These are phyloP conservation scores for Cynocephalus volans DNA, from an alignment of 2,113 vertebrate species.

Conservation along the genomic window DNA sequence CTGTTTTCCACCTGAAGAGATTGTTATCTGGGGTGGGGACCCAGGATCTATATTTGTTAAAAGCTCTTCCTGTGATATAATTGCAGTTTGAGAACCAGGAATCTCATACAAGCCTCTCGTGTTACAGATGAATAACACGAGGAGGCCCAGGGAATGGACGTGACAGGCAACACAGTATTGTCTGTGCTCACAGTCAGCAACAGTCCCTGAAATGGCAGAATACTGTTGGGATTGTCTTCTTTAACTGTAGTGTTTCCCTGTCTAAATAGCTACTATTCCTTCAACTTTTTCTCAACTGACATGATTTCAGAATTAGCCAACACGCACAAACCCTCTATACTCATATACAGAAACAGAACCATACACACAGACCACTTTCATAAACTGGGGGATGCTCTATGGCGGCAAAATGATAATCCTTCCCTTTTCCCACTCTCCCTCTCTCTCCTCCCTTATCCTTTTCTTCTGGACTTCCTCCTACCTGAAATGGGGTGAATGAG, in stretches of 20 bases:
- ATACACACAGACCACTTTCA: background rate
- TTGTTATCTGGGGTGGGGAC: background rate
- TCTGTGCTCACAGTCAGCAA: background rate
- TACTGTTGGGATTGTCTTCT: background rate
- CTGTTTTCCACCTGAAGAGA: background rate
- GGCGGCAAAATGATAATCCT: background rate
- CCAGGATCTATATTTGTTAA: background rate
- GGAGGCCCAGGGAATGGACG: background rate
- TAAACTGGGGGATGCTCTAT: background rate
- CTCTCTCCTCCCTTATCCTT: background rate
- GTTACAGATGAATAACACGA: background rate
- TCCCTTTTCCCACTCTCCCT: background rate
- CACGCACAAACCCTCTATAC: background rate
- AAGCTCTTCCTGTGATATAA: conserved; percentile 24
- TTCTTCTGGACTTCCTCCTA: background rate
- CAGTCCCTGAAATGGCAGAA: background rate
- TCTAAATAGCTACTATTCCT: background rate
- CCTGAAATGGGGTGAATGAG: conserved; percentile 65
- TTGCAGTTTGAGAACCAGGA: background rate
- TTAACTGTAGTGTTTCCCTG: background rate
- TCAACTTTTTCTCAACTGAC: background rate
- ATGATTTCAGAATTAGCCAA: background rate
- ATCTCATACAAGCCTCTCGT: background rate
- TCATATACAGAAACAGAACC: too few relatives aligned
- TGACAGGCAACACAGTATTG: background rate